Percentiles rank a stretch among this genome's conserved stretches.
These are phyloP conservation scores for Prolemur simus DNA, from an alignment of 2,113 vertebrate species.

Conservation along the genomic window DNA sequence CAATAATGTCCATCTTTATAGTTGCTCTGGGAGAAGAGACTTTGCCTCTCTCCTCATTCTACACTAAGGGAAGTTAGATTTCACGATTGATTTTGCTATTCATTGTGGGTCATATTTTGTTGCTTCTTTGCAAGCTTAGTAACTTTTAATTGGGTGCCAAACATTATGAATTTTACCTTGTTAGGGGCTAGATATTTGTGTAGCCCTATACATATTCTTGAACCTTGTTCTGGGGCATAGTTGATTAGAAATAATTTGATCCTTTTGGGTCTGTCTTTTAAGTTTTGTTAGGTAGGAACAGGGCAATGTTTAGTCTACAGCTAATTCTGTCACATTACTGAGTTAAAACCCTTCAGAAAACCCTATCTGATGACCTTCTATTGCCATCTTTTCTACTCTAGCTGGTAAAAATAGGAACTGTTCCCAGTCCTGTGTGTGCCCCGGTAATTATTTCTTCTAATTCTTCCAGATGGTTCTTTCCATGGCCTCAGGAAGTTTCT, in stretches of 20 bases:
- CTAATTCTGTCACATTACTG: not conserved
- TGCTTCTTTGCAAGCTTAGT: not conserved
- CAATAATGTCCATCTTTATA: not conserved
- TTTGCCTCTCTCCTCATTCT: not conserved
- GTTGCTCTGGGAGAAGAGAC: not conserved
- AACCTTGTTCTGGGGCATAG: not conserved
- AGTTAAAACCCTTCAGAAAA: not conserved
- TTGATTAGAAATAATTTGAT: not conserved
- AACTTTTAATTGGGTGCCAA: conserved; percentile 24
- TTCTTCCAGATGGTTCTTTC: not conserved
- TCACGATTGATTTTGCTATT: not conserved
- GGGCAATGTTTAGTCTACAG: not conserved
- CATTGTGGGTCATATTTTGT: not conserved
- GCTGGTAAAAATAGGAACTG: not conserved
- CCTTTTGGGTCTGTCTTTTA: not conserved
- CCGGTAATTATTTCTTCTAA: not conserved
- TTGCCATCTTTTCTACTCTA: not conserved
- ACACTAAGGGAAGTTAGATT: not conserved
- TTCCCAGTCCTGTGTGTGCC: not conserved
- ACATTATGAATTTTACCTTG: conserved; percentile 5
- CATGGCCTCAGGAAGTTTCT: not conserved
- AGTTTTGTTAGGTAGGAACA: not conserved
- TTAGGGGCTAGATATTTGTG: not conserved
- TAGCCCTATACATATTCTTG: not conserved
- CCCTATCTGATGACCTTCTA: not conserved